Percentiles rank a stretch among this genome's conserved stretches.
Conservation (phyloP, 2,888 invertebrate species). For the Zhengitettix transpicula region DNA sequence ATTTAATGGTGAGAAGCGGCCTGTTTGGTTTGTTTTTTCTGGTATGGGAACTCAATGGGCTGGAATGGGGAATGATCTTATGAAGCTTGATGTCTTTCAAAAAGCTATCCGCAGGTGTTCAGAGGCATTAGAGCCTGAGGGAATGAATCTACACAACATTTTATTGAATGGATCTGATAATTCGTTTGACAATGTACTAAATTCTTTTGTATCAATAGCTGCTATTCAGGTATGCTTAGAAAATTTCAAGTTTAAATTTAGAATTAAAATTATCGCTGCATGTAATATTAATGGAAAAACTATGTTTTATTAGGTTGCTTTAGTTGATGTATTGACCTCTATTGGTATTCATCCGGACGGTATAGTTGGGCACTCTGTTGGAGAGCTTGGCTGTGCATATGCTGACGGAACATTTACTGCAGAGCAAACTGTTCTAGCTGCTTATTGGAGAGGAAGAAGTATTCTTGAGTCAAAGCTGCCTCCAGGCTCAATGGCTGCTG, state of each 20-base stretch:
- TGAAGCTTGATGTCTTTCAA: conserved; percentile 67
- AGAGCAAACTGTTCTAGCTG: conserved; percentile 84
- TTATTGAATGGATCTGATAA: conserved; percentile 57
- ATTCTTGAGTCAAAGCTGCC: conserved; percentile 58
- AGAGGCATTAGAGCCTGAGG: conserved; percentile 57
- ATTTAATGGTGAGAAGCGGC: conserved; percentile 43
- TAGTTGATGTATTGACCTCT: conserved; percentile 70
- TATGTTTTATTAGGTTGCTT: conserved; percentile 43
- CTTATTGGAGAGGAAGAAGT: conserved; percentile 83
- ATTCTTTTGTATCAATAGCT: conserved; percentile 87
- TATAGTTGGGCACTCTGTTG: conserved; percentile 90
- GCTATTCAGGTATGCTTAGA: conserved; percentile 62
- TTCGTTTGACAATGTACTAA: conserved; percentile 69
- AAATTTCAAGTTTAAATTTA: background rate
- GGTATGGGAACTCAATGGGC: conserved; percentile 99
- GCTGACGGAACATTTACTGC: conserved; percentile 90
- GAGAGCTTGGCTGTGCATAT: conserved; percentile 88
- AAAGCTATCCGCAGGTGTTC: conserved; percentile 61
- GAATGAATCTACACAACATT: conserved; percentile 66
- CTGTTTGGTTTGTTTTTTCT: conserved; percentile 89
- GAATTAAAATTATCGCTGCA: too few relatives aligned
- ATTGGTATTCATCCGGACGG: conserved; percentile 77
- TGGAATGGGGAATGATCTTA: conserved; percentile 80
- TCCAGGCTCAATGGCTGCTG: conserved; percentile 79
- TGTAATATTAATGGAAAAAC: background rate